Base-by-base conservation (phyloP, 2,888 invertebrate genomes). In the Formica aserva region DNA sequence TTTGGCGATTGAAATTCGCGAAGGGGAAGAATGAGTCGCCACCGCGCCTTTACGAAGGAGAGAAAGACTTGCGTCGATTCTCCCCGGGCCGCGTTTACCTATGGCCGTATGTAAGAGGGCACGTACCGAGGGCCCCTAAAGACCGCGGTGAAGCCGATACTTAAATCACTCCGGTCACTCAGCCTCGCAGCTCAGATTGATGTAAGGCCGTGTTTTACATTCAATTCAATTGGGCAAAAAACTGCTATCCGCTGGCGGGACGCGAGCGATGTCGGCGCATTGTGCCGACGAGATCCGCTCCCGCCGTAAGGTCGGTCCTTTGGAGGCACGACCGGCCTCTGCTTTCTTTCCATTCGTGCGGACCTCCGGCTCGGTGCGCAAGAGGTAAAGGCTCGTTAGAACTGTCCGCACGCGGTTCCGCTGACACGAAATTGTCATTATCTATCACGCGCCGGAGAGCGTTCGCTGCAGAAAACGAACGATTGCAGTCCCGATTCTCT, bases 211-310 rank as follows among this genome's bases (percentile, higher is more conserved):
- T 94, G 94, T 94, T 94, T 94, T 94, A 94, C 94, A 94, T 94
- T 94, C 94, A 94, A 94, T 94, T 94, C 94, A 94, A 94, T 94
- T 94, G 94, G 94, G 93, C 93, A 94, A 94, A 94, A 94, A 94
- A 94, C 92, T 93, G 91, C 91, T 91, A 90, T 92, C 88, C 89
- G 87, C 83, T 88, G 89, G 86, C 88, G 86, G 86, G 88, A 86
- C 78, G 87, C 85, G 63, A 66, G 63, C 85, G 87, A 87, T 80
- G 83, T 74, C 83, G 86, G 83, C 76, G 90, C 86, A 88, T 87
- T 89, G 90, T 88, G 87, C 83, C 71, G 83, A 66, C 71, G 80
- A 71, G 63, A 67, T 63, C 80, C 81, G 66, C 69, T 80, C 13
- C 48, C 29, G n/a, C 38, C 60, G 78, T 80, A 45, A 45, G 18